These are phyloP conservation scores for Clunio marinus DNA, from an alignment of 2,888 invertebrate species.

Conservation along the genomic window DNA sequence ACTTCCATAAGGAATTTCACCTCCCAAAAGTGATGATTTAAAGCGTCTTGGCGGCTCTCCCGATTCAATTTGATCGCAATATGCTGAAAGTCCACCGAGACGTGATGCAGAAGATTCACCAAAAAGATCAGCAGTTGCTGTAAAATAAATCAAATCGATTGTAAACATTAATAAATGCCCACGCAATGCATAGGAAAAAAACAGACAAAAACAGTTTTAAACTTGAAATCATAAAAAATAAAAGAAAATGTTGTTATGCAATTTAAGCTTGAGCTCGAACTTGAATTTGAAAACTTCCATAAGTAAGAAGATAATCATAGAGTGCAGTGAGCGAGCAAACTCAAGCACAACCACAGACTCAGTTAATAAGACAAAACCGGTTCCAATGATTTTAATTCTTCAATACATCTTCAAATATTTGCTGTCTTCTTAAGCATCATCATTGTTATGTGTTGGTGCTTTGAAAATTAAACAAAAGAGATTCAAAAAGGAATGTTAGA, in stretches of 20 bases:
- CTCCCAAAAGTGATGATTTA: slow-evolving; percentile 75
- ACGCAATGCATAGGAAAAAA: neutral
- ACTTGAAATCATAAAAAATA: neutral
- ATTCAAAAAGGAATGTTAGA: neutral
- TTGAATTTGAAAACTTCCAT: slow-evolving; percentile 18
- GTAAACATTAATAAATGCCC: neutral
- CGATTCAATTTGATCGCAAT: slow-evolving; percentile 41
- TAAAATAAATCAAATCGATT: slow-evolving; percentile 24
- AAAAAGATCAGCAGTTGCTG: slow-evolving; percentile 50
- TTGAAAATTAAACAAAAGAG: no score
- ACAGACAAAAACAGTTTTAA: slow-evolving; percentile 1
- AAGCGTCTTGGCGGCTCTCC: slow-evolving; percentile 59
- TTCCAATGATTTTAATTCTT: neutral
- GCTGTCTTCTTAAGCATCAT: neutral
- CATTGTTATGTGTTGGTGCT: neutral
- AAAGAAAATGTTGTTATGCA: slow-evolving; percentile 25
- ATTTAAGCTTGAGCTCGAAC: slow-evolving; percentile 35
- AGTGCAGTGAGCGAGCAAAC: slow-evolving; percentile 10
- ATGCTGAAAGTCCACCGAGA: slow-evolving; percentile 41
- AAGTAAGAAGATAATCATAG: neutral
- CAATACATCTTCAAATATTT: neutral
- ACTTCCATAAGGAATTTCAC: slow-evolving; percentile 77
- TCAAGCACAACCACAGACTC: neutral
- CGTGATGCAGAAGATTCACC: slow-evolving; percentile 46
- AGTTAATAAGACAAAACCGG: neutral